Base-by-base conservation (phyloP, 2,888 invertebrate species). In the Dolichopus griseipennis region DNA sequence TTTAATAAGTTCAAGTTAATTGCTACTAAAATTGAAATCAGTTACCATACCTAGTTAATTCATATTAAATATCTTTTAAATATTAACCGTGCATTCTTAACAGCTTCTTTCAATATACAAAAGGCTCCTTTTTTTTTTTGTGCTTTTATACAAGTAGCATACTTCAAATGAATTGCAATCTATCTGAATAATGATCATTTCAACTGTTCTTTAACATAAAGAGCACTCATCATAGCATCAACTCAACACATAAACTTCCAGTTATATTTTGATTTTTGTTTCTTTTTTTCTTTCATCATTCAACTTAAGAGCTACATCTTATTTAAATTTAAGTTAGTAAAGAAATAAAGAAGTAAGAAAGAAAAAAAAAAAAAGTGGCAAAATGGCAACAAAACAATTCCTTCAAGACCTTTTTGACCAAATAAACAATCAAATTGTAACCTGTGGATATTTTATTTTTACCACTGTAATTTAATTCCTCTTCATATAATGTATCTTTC, bases 321-420 rank as follows among this genome's bases (percentile, higher is more conserved):
- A 52, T 52, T 52, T n/a, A 52, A n/a, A 52, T 52, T 52, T n/a
- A 52, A 52, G 52, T 52, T 52, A 52, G n/a, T 7, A n/a, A n/a
- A 27, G 27, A 27, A 27, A 27, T 27, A 27, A 27, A 27, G 27
- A 27, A 27, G n/a, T n/a, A n/a, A 27, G 5, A 27, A 52, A n/a
- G 18, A 52, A 52, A 52, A 15, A 52, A n/a, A 7, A 52, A 52
- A 52, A 15, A 18, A 52, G 18, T 18, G 52, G 41, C 27, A 27
- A 27, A 27, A 27, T 27, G 27, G 27, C 27, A 27, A 27, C 27
- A 37, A 37, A 37, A 37, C 37, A 37, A 37, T 10, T 37, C 9
- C 34, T 34, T 10, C 37, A n/a, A 41, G 8, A 7, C 9, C n/a
- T 18, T 52, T 52, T 52, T 52, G 52, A 52, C n/a, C 52, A 52